Base-by-base conservation (phyloP, 2,113 vertebrate species). In the Speoplatyrhinus poulsoni region DNA sequence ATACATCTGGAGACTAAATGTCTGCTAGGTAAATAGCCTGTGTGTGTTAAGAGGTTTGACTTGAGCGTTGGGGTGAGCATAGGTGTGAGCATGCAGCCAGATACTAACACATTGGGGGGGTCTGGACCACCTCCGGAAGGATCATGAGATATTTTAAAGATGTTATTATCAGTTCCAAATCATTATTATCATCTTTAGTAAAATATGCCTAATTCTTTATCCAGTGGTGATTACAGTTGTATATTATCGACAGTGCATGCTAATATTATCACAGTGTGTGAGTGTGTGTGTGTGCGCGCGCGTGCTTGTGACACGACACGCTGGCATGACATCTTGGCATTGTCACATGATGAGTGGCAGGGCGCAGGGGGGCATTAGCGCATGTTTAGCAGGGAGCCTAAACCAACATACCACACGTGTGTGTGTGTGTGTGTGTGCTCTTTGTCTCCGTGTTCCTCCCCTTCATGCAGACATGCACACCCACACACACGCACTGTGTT, bases 1-100 rank as follows among this genome's bases (percentile, higher is more conserved):
- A 76, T 72, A 75, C 75, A 82, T 85, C 86, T 87, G 80, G 77
- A 74, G 54, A 58, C 73, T 83, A 85, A 84, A 85, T 82, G 79
- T 68, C 32, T 81, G 47, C 15, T 63, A 17, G 19, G 32, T 79
- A 65, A 74, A 17, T 81, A 73, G 75, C 53, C 57, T 68, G 12
- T 62, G 41, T 62, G 67, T 77, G 63, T 78, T 74, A 46, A 13
- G 32, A 59, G 32, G 67, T 56, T 63, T 11, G 56, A 59, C 62
- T 49, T 80, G 52, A 52, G 73, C 11, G 57, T 12, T 1, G n/a
- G 62, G 59, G 73, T 72, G 65, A 76, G 17, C 62, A 48, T 16
- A 73, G 70, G 57, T 41, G 36, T 6, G 36, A 41, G 36, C 26
- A 26, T 26, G 26, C 36, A 41, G 4, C 9, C 12, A 13, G 19